Evolutionary conservation across 2,113 vertebrate genomes (phyloP).

Genomic region (Syngnathoides biaculeatus): DNA sequence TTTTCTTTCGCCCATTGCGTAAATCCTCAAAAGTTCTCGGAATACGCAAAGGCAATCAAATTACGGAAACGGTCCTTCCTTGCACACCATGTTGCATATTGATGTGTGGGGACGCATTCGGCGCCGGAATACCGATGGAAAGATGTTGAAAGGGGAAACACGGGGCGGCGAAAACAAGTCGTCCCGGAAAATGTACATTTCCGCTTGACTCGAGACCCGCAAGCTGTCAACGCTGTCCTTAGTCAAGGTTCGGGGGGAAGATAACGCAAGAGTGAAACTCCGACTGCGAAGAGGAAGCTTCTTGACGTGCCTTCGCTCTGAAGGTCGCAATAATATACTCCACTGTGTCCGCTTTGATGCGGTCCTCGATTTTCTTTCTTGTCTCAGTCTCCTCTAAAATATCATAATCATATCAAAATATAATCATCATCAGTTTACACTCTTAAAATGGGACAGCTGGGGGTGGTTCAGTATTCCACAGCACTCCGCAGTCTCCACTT

Average conservation of each 20-base stretch:
- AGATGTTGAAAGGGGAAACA: not conserved
- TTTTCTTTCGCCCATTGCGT: constrained; percentile 35
- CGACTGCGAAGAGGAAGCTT: not conserved
- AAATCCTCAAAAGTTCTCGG: constrained; percentile 20
- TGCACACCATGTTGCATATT: not conserved
- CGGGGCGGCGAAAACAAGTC: not conserved
- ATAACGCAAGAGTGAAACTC: not conserved
- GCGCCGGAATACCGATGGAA: not conserved
- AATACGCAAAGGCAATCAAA: constrained; percentile 32
- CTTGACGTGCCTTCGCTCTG: not conserved
- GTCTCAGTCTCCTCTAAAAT: no score
- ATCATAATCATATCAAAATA: no score
- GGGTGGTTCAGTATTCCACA: no score
- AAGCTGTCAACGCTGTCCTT: not conserved
- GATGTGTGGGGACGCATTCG: not conserved
- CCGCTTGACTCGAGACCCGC: not conserved
- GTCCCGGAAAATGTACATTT: not conserved
- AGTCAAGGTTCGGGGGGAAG: not conserved
- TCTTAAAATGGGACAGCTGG: no score
- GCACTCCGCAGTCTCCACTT: no score
- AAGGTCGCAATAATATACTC: no score
- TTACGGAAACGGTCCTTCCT: not conserved
- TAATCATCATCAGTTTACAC: no score
- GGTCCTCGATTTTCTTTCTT: no score
- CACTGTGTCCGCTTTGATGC: no score